Evolutionary conservation across 2,888 invertebrate species (phyloP).

Genomic region (Lysandra bellargus): DNA sequence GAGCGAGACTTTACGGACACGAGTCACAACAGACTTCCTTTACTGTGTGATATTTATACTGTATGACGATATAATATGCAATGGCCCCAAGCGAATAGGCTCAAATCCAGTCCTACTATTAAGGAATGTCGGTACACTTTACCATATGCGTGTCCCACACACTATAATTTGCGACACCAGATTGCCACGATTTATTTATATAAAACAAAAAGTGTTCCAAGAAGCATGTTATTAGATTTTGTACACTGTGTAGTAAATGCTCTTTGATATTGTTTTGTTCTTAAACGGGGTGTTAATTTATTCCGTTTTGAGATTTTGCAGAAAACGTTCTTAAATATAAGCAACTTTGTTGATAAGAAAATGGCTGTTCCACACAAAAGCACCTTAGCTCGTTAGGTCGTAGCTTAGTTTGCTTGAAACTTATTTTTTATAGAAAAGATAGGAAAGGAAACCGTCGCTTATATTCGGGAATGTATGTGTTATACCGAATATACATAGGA

Average conservation of each 20-base stretch:
- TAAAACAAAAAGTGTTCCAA: constrained; percentile 58
- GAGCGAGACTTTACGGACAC: too few relatives aligned
- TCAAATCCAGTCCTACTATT: constrained; percentile 65
- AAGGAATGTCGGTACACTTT: constrained; percentile 61
- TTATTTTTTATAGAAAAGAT: background rate
- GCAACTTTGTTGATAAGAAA: background rate
- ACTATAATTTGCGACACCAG: constrained; percentile 70
- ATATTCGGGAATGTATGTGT: too few relatives aligned
- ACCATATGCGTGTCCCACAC: constrained; percentile 59
- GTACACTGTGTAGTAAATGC: constrained; percentile 12
- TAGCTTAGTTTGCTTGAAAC: background rate
- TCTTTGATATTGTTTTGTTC: constrained; percentile 18
- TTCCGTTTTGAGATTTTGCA: background rate
- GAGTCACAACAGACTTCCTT: background rate
- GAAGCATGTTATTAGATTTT: constrained; percentile 56
- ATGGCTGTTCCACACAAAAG: background rate
- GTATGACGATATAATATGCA: constrained; percentile 25
- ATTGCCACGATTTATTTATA: constrained; percentile 72
- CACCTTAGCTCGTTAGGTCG: too few relatives aligned
- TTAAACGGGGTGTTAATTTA: background rate
- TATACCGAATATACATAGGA: too few relatives aligned
- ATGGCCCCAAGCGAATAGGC: constrained; percentile 54
- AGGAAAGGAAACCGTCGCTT: too few relatives aligned
- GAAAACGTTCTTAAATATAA: background rate
- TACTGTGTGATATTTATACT: background rate